Conservation (phyloP, 2,113 vertebrate species). For the Hemicordylus capensis region DNA sequence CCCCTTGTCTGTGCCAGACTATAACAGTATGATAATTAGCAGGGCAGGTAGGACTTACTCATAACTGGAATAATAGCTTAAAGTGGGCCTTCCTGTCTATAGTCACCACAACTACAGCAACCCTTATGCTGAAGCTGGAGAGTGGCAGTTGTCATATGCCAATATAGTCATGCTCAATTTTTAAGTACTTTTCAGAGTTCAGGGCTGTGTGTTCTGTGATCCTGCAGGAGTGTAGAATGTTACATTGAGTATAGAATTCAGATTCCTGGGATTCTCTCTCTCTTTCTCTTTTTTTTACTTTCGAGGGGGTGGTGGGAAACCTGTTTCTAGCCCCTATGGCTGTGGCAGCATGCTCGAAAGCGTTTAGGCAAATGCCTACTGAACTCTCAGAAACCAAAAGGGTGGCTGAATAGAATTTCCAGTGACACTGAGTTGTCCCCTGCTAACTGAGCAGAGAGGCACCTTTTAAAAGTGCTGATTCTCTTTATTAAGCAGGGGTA, state of each 20-base stretch:
- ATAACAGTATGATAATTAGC: not conserved
- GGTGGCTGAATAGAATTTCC: not conserved
- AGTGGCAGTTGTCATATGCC: too few relatives aligned
- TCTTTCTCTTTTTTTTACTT: too few relatives aligned
- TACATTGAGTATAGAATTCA: not conserved
- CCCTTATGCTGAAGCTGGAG: not conserved
- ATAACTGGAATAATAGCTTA: not conserved
- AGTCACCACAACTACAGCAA: not conserved
- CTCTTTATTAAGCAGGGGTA: too few relatives aligned
- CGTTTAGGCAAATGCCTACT: not conserved
- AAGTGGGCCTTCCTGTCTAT: not conserved
- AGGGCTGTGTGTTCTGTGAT: too few relatives aligned
- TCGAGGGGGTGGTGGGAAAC: not conserved
- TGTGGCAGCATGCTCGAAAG: not conserved
- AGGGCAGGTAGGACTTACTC: not conserved
- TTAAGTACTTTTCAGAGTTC: not conserved
- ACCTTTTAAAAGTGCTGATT: too few relatives aligned
- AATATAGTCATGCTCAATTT: not conserved
- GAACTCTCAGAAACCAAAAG: not conserved
- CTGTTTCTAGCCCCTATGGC: not conserved
- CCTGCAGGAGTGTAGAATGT: not conserved
- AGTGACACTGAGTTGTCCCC: too few relatives aligned
- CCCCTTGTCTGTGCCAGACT: not conserved
- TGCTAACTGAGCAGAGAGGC: too few relatives aligned
- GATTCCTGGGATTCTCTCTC: not conserved